A percentile compares a stretch with the other conserved stretches of the same genome.
These are phyloP conservation scores for Drosophila serrata DNA, from an alignment of 1,140 invertebrate genomes.

Conservation along the genomic window DNA sequence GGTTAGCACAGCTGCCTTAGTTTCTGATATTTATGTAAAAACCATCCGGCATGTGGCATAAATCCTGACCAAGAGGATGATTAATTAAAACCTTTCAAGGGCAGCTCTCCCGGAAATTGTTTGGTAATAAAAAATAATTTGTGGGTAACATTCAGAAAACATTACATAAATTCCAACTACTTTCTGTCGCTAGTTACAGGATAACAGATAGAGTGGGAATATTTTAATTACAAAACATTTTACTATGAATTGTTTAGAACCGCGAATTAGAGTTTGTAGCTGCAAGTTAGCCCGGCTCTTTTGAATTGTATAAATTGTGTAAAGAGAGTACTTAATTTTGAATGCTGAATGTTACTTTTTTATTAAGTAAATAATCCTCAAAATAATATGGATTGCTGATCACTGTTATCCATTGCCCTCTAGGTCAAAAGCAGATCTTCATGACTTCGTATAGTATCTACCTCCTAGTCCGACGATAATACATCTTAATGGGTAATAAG, in stretches of 20 bases:
- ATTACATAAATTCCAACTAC: no score
- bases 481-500: no score
- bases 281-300: neutral
- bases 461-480: no score
- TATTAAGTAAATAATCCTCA: no score
- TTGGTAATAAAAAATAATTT: neutral
- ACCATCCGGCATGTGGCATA: neutral
- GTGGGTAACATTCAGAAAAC: neutral
- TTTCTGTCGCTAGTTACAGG: no score
- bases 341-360: no score
- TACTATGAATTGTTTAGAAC: neutral
- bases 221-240: neutral
- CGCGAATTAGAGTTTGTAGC: neutral
- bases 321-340: no score
- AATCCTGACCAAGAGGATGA: conserved; percentile 7
- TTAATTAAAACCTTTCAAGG: conserved; percentile 12
- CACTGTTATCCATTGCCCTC: no score
- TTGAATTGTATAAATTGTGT: no score
- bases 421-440: no score
- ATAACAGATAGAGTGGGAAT: neutral
- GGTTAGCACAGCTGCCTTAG: conserved; percentile 5
- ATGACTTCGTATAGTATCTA: no score
- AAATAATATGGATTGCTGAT: no score
- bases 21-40: conserved; percentile 11
- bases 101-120: neutral